Percentiles rank a stretch among this genome's conserved stretches.
phyloP scores from a whole-genome alignment of 2,113 vertebrate genomes.

The Typhlomys cinereus region DNA sequence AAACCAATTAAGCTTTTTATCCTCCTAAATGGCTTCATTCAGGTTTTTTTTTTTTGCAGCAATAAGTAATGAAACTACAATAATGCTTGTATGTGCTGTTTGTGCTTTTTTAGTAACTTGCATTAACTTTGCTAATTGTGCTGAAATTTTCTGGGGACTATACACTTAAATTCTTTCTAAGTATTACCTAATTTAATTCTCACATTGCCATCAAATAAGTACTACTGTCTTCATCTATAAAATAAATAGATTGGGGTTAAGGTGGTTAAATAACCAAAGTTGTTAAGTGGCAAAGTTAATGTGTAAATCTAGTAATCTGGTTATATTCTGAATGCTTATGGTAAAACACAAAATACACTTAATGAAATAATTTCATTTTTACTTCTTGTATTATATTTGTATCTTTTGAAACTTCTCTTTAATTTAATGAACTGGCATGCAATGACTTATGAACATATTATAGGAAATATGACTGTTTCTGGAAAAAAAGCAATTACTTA shows the following conservation, averaged over 20 bases:
- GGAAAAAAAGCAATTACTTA: slow-evolving; percentile 24
- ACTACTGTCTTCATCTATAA: neutral
- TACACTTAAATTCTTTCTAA: neutral
- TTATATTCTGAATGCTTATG: neutral
- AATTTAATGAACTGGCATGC: neutral
- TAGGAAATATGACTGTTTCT: slow-evolving; percentile 37
- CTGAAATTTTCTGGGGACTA: neutral
- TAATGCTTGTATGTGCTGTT: too few relatives aligned
- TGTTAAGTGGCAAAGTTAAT: neutral
- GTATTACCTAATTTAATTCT: slow-evolving; percentile 36
- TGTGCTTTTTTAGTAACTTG: neutral
- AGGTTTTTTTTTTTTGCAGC: too few relatives aligned
- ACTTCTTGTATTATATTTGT: neutral
- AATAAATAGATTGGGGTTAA: neutral
- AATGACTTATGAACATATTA: slow-evolving; percentile 32
- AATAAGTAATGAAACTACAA: too few relatives aligned
- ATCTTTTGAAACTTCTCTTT: slow-evolving; percentile 42
- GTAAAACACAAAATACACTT: neutral
- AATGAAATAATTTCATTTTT: slow-evolving; percentile 37
- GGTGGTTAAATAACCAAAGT: slow-evolving; percentile 18
- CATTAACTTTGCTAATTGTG: neutral
- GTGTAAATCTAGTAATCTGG: neutral
- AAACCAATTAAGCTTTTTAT: too few relatives aligned
- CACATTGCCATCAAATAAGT: slow-evolving; percentile 2
- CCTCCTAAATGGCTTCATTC: too few relatives aligned